Percentiles rank a stretch among this genome's conserved stretches.
These are phyloP conservation scores for Capromys pilorides DNA, from an alignment of 2,797 vertebrate species.

Conservation along the genomic window DNA sequence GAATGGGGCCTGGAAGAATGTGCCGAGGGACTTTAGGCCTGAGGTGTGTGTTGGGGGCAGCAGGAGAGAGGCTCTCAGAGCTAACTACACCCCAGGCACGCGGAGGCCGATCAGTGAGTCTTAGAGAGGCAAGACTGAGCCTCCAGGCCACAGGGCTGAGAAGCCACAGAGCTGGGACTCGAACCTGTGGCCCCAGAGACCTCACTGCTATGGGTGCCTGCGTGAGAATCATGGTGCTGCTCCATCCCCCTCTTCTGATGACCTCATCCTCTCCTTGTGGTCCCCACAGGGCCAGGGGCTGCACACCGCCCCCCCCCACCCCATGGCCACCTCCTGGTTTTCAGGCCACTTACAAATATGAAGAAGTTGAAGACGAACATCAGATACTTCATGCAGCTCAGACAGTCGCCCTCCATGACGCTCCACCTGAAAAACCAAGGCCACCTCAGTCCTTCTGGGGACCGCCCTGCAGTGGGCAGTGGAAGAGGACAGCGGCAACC, in stretches of 20 bases:
- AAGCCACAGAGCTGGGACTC: neutral
- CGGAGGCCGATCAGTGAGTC: neutral
- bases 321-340: neutral
- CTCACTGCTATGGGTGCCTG: neutral
- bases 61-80: too few relatives aligned
- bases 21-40: neutral
- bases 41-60: neutral
- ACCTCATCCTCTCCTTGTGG: too few relatives aligned
- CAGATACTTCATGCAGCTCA: constrained; percentile 97
- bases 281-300: too few relatives aligned
- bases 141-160: neutral
- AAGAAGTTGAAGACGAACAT: constrained; percentile 98
- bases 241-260: too few relatives aligned
- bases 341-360: constrained; percentile 92
- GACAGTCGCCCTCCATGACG: constrained; percentile 94
- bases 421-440: constrained; percentile 84
- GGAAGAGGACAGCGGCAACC: too few relatives aligned
- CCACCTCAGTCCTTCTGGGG: constrained; percentile 17
- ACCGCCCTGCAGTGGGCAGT: too few relatives aligned
- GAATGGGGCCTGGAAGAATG: neutral
- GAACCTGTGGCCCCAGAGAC: neutral
- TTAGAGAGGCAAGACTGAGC: neutral
- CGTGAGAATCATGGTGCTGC: too few relatives aligned
- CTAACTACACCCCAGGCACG: neutral
- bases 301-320: too few relatives aligned